A percentile compares a stretch with the other conserved stretches of the same genome.
Evolutionary conservation across 2,888 invertebrate genomes (phyloP).

Genomic region (Brenthis daphne): DNA sequence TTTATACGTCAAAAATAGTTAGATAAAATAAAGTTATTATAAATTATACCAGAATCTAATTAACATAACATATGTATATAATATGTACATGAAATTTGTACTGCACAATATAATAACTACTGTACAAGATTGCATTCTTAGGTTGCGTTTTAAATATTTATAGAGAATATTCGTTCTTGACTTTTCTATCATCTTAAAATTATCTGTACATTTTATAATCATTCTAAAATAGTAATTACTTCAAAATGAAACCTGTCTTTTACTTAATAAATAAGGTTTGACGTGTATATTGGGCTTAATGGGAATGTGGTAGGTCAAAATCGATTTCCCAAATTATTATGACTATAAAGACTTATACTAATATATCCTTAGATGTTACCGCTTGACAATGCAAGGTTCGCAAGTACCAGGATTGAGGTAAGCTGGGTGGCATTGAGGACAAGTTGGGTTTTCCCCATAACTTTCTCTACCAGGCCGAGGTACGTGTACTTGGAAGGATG

Average conservation of each 20-base stretch:
- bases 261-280: conserved; percentile 22
- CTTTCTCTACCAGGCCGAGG: conserved; percentile 67
- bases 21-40: no score
- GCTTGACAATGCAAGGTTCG: conserved; percentile 83
- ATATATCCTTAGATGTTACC: conserved; percentile 51
- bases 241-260: conserved; percentile 15
- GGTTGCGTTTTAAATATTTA: neutral
- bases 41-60: no score
- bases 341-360: conserved; percentile 21
- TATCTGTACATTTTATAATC: conserved; percentile 2
- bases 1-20: no score
- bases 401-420: conserved; percentile 84
- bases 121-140: neutral
- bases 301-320: conserved; percentile 1
- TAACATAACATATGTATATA: no score
- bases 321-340: conserved; percentile 20
- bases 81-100: neutral
- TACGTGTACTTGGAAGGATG: conserved; percentile 83
- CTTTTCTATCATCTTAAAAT: conserved; percentile 7
- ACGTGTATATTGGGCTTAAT: conserved; percentile 12
- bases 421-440: conserved; percentile 85
- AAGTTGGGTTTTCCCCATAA: conserved; percentile 83
- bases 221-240: conserved; percentile 6
- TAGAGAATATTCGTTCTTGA: conserved; percentile 6
- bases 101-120: conserved; percentile 1